These are phyloP conservation scores for Drosophila ustulata DNA, from an alignment of 2,888 invertebrate species.

Conservation along the genomic window DNA sequence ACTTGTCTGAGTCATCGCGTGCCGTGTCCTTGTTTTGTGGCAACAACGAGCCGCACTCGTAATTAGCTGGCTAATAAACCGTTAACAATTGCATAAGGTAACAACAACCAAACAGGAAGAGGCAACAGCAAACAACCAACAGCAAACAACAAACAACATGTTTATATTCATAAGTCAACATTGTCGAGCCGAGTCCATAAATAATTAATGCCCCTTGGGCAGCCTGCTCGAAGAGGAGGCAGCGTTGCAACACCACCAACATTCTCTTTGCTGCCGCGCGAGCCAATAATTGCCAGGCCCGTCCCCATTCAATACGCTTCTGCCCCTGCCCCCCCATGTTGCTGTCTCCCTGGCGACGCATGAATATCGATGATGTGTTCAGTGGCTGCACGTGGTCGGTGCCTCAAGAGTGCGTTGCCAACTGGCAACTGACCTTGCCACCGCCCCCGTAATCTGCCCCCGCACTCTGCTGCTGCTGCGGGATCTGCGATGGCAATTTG, in stretches of 20 bases:
- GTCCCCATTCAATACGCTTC: conserved; percentile 53
- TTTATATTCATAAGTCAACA: conserved; percentile 52
- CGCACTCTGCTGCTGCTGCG: no score
- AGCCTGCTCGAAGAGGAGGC: conserved; percentile 18
- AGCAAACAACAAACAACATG: conserved; percentile 29
- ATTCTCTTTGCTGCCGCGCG: conserved; percentile 21
- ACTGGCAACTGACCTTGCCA: conserved; percentile 33
- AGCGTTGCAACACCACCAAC: conserved; percentile 14
- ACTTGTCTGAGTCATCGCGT: conserved; percentile 26
- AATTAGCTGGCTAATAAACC: conserved; percentile 57
- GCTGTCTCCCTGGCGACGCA: conserved; percentile 33
- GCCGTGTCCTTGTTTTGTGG: conserved; percentile 30
- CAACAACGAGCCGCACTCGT: conserved; percentile 19
- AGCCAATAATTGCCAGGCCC: conserved; percentile 59
- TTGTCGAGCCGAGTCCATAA: conserved; percentile 46
- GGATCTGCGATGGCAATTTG: conserved; percentile 1
- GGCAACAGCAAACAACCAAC: conserved; percentile 6
- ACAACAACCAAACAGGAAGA: conserved; percentile 4
- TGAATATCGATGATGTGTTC: conserved; percentile 55
- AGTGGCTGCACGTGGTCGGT: conserved; percentile 2
- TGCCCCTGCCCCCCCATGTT: not conserved
- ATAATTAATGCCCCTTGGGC: conserved; percentile 65
- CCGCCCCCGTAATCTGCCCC: not conserved
- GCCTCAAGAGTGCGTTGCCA: conserved; percentile 31
- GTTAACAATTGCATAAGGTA: conserved; percentile 24